Conservation (phyloP, 2,888 invertebrate species). For the Xanthostigma xanthostigma region DNA sequence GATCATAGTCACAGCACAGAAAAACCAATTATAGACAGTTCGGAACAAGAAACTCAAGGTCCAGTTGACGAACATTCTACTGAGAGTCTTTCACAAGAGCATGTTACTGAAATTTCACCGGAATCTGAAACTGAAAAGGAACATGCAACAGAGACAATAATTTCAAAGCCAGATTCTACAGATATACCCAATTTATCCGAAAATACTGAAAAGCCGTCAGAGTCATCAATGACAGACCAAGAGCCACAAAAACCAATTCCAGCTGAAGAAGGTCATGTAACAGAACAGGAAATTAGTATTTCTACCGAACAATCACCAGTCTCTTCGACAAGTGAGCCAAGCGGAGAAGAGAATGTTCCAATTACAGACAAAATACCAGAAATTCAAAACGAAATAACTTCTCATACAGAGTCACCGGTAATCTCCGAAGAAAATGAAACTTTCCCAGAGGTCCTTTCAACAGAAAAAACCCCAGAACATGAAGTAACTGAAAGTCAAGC, state of each 20-base stretch:
- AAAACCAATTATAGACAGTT: constrained; percentile 2
- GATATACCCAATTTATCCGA: not conserved
- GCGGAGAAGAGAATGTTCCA: not conserved
- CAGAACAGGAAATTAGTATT: constrained; percentile 8
- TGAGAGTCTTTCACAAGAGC: not conserved
- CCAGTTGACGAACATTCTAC: not conserved
- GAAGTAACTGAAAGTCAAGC: not conserved
- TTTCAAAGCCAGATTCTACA: not conserved
- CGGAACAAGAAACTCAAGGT: constrained; percentile 1
- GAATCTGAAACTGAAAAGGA: constrained; percentile 4
- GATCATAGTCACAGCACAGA: not conserved
- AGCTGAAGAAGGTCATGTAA: constrained; percentile 5
- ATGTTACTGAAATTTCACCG: not conserved
- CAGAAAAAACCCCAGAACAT: constrained; percentile 5
- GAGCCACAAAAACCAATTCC: constrained; percentile 4
- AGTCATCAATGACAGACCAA: no score
- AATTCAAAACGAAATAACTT: constrained; percentile 4
- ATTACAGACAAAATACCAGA: constrained; percentile 6
- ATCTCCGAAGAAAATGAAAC: not conserved
- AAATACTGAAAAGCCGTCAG: not conserved
- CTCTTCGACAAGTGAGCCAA: no score
- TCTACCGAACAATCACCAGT: no score
- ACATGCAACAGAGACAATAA: not conserved
- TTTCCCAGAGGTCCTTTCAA: constrained; percentile 3
- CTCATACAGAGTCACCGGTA: not conserved